Evolutionary conservation across 2,888 invertebrate genomes (phyloP).

Genomic region (Monoplex corrugatus): DNA sequence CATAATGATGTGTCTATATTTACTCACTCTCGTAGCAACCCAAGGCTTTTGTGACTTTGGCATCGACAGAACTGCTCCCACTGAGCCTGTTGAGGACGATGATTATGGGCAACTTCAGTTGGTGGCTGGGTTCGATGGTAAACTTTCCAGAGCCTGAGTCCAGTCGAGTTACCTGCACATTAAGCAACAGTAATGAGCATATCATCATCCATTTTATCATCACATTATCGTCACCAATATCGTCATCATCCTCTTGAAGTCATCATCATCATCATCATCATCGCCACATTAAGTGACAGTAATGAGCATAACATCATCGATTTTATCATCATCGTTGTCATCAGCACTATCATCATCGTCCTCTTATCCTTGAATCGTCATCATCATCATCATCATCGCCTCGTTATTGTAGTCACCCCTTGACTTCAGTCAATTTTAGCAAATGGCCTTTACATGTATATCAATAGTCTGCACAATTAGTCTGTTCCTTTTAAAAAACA

Average conservation of each 20-base stretch:
- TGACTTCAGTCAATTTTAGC: too few relatives aligned
- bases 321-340: background rate
- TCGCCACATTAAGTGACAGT: background rate
- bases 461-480: too few relatives aligned
- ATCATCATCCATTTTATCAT: too few relatives aligned
- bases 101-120: background rate
- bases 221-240: too few relatives aligned
- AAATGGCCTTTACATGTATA: too few relatives aligned
- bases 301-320: background rate
- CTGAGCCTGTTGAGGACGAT: background rate
- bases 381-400: too few relatives aligned
- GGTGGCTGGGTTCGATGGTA: background rate
- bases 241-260: too few relatives aligned
- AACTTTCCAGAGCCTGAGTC: background rate
- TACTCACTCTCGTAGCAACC: background rate
- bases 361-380: too few relatives aligned
- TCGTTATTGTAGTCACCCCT: too few relatives aligned
- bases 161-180: background rate
- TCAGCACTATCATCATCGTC: too few relatives aligned
- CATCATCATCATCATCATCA: background rate
- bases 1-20: too few relatives aligned
- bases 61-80: background rate
- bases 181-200: background rate
- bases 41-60: conserved; percentile 1
- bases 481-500: too few relatives aligned